Evolutionary conservation across 2,113 vertebrate genomes (phyloP), one percentile per base, ranked within the genome.

Genomic region (Pedetes capensis): DNA sequence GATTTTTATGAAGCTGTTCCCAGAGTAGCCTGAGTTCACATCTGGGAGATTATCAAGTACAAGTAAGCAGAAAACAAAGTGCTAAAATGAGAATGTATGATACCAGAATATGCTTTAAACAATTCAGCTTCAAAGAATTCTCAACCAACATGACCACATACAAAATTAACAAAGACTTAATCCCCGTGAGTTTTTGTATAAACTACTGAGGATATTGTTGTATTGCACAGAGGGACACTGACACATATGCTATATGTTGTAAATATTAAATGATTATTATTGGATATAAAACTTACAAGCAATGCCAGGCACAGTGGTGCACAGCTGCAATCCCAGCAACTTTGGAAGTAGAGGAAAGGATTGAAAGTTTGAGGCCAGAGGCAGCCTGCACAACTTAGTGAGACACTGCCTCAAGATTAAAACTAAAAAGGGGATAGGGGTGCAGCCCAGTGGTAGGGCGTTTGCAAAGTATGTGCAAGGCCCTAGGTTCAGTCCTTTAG

Each of bases 11-110:
- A 91, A 76, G 22, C 75, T 91, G 63, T 80, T 74, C 25, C 18
- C 47, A 69, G 20, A 76, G 34, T 42, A 89, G 25, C 59, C 10
- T 32, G 25, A 16, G 13, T 87, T 89, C 78, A 90, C 68, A 79
- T 82, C 16, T 91, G 7, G 27, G 29, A 42, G 42, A 79, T 89
- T 81, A 82, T 68, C 17, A 37, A 37, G 6, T 89, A 5, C 66
- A 91, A 89, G 1, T 22, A 59, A 95, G 53, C 17, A 75, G 89
- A 89, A 96, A 91, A 93, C 51, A 96, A 89, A 96, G 66, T 72
- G 53, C 20, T 72, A 55, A 84, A 5, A 85, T 63, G 78, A 93
- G 32, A 95, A 75, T 42, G 12, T 34, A 71, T 87, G 76, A 49
- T 71, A 81, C 61, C 1, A 75, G 61, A 86, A 79, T 51, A 63